These are phyloP conservation scores for Microcebus lehilahytsara DNA, from an alignment of 2,113 vertebrate genomes.

Conservation along the genomic window DNA sequence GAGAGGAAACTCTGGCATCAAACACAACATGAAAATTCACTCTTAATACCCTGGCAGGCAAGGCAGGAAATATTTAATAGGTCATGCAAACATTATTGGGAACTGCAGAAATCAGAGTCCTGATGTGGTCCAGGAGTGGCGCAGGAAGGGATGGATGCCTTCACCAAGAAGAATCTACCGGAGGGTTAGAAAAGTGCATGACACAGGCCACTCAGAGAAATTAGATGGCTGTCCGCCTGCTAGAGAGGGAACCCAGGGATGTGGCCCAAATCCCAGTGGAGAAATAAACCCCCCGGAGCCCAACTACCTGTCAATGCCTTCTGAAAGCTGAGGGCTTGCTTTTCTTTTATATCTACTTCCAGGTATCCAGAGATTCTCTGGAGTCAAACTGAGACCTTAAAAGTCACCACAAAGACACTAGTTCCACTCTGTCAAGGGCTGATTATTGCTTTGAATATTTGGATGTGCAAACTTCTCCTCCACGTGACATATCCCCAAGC, in stretches of 20 bases:
- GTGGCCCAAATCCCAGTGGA: fast-evolving
- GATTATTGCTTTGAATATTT: background rate
- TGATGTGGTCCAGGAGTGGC: fast-evolving
- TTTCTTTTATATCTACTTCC: background rate
- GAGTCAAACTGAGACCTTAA: background rate
- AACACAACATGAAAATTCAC: background rate
- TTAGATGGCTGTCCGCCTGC: too few relatives aligned
- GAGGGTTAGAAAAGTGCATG: background rate
- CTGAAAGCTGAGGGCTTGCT: background rate
- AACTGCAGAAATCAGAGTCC: background rate
- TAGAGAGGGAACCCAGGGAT: too few relatives aligned
- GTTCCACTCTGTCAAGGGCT: background rate
- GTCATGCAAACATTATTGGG: fast-evolving
- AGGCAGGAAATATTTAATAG: background rate
- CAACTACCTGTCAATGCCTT: fast-evolving
- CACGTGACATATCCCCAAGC: fast-evolving
- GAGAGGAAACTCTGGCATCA: too few relatives aligned
- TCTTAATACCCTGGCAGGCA: background rate
- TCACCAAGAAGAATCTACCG: background rate
- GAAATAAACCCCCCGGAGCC: background rate
- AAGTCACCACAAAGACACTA: background rate
- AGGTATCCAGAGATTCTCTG: background rate
- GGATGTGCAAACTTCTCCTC: background rate
- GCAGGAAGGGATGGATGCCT: fast-evolving
- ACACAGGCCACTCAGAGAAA: background rate